These are phyloP conservation scores for Telmatochromis brichardi DNA, from an alignment of 2,113 vertebrate genomes.

Conservation along the genomic window DNA sequence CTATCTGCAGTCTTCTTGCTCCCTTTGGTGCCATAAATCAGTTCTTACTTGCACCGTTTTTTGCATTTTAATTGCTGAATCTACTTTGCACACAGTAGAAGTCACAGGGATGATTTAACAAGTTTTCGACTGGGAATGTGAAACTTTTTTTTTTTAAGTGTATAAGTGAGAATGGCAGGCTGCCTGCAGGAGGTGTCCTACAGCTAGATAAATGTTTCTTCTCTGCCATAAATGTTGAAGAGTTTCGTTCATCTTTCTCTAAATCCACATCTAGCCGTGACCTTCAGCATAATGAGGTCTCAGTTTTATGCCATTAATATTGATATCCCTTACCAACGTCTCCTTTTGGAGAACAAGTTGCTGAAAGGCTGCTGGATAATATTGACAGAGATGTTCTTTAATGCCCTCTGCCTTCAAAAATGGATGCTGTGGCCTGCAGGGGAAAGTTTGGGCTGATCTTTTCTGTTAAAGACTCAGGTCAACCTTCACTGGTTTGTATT, in stretches of 20 bases:
- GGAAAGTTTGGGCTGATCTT: background rate
- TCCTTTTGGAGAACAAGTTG: background rate
- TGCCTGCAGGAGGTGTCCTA: slow-evolving; percentile 13
- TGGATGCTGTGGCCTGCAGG: background rate
- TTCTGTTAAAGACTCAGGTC: background rate
- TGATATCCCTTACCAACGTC: slow-evolving; percentile 33
- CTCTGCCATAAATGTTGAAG: slow-evolving; percentile 29
- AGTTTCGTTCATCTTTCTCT: slow-evolving; percentile 30
- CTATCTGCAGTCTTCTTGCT: background rate
- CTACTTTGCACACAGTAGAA: slow-evolving; percentile 17
- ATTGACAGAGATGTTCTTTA: slow-evolving; percentile 12
- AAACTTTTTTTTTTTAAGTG: background rate
- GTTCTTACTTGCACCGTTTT: background rate
- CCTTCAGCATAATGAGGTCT: slow-evolving; percentile 63
- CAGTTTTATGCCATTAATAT: slow-evolving; percentile 58
- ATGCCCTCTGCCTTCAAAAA: background rate
- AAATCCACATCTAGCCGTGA: slow-evolving; percentile 24
- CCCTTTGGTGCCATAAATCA: slow-evolving; percentile 5
- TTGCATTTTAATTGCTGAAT: slow-evolving; percentile 32
- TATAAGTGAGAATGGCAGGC: slow-evolving; percentile 2
- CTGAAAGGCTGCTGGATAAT: slow-evolving; percentile 7
- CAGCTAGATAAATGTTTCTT: slow-evolving; percentile 5
- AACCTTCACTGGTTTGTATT: background rate
- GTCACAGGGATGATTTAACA: background rate
- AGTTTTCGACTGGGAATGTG: background rate